Evolutionary conservation across 1,140 invertebrate species (phyloP), one percentile per base, ranked within the genome.

Genomic region (Cotesia glomerata): DNA sequence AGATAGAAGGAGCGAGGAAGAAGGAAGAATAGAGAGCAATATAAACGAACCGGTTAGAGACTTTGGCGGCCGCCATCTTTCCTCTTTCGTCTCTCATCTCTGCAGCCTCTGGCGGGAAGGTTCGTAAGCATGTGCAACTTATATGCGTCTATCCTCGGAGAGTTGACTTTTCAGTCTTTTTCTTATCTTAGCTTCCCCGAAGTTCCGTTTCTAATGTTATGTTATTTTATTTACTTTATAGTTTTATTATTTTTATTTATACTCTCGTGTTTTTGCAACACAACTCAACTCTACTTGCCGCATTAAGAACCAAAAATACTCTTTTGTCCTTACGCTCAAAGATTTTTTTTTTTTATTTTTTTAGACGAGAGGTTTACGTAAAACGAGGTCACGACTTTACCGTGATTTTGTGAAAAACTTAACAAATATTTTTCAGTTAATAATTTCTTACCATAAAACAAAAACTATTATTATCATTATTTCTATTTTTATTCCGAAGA

Each of bases 21-120:
- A 71, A 36, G 54, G 39, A 69, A 58, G 54, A 39, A 61, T 36
- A 59, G 14, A 59, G 59, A 67, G 39, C 56, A 59, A 63, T 45
- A 34, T 77, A 78, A 70, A 78, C 77, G 80, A 85, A 87, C 84
- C 84, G 84, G 85, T 86, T 86, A 79, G 76, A 56, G 64, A 79
- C 81, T 85, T 85, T 85, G 80, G 80, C 79, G 75, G 79, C 79
- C 79, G 84, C 84, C 84, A 85, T 84, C 82, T 86, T 85, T 79
- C 76, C 80, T 64, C 75, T 78, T 62, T 80, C 79, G 77, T 80
- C 78, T 82, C 79, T 84, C 78, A 79, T 74, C 81, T 67, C 72
- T 63, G 69, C 49, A 45, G 49, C 73, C 58, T 67, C 72, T 75
- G 65, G 72, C 62, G 69, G 58, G 56, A 51, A 64, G 36, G 45